phyloP scores from a whole-genome alignment of 2,797 vertebrate species.

The Octomys mimax region DNA sequence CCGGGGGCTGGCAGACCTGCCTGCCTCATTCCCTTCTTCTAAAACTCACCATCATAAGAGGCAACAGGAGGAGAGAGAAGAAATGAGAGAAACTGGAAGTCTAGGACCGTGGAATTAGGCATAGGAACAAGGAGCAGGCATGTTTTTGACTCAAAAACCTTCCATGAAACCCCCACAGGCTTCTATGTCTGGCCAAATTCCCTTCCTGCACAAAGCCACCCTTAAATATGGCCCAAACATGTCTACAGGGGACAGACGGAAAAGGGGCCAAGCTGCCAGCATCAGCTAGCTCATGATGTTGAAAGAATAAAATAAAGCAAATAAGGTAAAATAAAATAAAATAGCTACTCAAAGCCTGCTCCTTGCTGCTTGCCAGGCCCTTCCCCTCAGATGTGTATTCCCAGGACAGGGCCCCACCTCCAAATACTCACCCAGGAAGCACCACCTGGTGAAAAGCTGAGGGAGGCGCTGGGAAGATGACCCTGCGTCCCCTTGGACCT shows the following conservation, averaged over 20 bases:
- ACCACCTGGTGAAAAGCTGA: background rate
- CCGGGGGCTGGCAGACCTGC: no score
- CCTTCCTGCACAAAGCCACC: background rate
- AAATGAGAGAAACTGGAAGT: background rate
- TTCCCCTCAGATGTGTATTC: background rate
- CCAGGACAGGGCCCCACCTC: background rate
- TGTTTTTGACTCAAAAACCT: background rate
- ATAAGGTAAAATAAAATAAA: background rate
- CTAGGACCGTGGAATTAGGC: background rate
- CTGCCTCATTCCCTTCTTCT: background rate
- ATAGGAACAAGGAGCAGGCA: background rate
- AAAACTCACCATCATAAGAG: background rate
- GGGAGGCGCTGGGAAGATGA: background rate
- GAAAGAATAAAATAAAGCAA: background rate
- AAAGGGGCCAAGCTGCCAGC: background rate
- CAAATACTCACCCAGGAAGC: background rate
- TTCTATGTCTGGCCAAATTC: background rate
- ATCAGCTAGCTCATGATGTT: background rate
- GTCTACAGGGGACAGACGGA: background rate
- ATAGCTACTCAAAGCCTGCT: background rate
- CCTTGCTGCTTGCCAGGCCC: background rate
- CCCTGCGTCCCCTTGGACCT: background rate
- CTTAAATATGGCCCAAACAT: background rate
- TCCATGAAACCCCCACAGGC: background rate
- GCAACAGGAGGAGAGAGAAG: background rate